phyloP scores from a whole-genome alignment of 2,797 vertebrate genomes.

The Mus caroli region DNA sequence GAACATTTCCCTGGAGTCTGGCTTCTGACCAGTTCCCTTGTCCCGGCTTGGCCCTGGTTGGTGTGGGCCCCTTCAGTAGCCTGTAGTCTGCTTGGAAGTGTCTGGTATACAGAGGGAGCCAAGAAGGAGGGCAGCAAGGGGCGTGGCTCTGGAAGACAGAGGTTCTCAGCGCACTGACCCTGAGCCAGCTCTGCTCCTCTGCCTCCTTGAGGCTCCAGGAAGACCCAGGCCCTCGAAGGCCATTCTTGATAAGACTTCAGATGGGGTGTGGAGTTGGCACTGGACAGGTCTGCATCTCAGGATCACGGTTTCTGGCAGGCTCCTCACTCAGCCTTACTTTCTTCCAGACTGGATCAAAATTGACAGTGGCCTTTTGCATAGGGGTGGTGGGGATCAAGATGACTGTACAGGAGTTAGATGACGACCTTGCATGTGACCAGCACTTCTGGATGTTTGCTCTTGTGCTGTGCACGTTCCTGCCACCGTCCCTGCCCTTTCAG shows the following conservation, averaged over 20 bases:
- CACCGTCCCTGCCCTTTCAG: neutral
- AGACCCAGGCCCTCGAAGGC: neutral
- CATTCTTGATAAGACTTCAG: neutral
- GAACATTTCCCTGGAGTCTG: neutral
- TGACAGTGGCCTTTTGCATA: neutral
- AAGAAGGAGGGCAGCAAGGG: neutral
- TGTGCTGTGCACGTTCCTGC: accelerated
- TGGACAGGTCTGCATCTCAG: neutral
- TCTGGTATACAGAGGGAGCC: neutral
- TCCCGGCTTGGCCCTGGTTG: neutral
- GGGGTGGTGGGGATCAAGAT: neutral
- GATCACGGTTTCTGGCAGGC: too few species aligned
- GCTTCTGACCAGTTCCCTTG: neutral
- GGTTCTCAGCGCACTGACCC: neutral
- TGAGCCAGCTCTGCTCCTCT: neutral
- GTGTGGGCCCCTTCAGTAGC: neutral
- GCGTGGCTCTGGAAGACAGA: neutral
- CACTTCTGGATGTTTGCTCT: accelerated
- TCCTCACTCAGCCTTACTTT: neutral
- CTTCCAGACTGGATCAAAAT: neutral
- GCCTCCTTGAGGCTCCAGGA: neutral
- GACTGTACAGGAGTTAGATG: accelerated
- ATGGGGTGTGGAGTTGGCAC: neutral
- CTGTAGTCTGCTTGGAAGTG: too few species aligned
- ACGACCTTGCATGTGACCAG: neutral